Evolutionary conservation across 2,113 vertebrate species (phyloP).

Genomic region (Hipposideros armiger): DNA sequence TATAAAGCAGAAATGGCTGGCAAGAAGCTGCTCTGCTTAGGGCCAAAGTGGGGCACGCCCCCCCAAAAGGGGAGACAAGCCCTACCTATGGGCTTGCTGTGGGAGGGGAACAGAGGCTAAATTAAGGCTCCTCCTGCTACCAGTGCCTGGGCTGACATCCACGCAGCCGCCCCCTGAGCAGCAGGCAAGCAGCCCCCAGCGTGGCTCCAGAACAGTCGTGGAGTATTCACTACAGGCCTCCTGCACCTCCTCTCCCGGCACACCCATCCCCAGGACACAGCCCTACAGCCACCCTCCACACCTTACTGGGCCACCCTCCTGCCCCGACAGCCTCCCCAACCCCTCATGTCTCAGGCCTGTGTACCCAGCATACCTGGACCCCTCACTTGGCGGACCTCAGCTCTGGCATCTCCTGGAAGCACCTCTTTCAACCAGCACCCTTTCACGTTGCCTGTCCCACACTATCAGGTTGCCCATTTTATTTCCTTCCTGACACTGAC

Average conservation of each 20-base stretch:
- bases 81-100: neutral
- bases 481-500: neutral
- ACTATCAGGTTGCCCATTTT: neutral
- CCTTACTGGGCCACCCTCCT: neutral
- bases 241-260: neutral
- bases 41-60: too few relatives aligned
- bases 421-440: neutral
- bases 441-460: accelerated
- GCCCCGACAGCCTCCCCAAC: neutral
- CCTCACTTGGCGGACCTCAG: neutral
- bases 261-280: neutral
- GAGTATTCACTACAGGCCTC: neutral
- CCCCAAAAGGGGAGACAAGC: neutral
- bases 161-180: neutral
- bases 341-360: neutral
- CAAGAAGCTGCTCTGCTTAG: neutral
- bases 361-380: neutral
- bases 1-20: neutral
- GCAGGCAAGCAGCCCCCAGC: neutral
- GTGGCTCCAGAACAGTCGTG: neutral
- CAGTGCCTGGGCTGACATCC: neutral
- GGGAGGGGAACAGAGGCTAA: slow-evolving; percentile 5
- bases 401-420: neutral
- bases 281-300: neutral
- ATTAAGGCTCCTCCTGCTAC: slow-evolving; percentile 33